Evolutionary conservation across 1,140 invertebrate species (phyloP).

Genomic region (Pentalonia nigronervosa): DNA sequence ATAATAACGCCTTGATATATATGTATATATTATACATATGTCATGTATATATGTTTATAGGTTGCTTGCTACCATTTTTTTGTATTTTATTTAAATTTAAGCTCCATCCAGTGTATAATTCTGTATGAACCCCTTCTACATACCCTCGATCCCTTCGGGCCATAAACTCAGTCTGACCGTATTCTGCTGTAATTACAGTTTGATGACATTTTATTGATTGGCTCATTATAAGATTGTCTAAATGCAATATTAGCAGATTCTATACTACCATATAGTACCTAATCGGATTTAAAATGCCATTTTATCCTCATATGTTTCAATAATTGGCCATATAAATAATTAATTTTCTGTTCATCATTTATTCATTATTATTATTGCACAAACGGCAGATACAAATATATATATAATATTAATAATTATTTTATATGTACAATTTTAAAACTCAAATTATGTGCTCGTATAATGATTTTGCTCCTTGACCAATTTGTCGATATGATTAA

Average conservation of each 20-base stretch:
- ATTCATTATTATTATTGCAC: neutral
- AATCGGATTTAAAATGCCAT: neutral
- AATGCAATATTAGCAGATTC: neutral
- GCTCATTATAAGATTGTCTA: constrained; percentile 20
- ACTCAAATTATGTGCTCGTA: neutral
- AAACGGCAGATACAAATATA: neutral
- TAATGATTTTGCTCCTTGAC: neutral
- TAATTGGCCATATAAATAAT: neutral
- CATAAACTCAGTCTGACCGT: neutral
- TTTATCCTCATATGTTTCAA: neutral
- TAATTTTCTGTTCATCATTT: neutral
- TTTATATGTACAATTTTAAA: neutral
- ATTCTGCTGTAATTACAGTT: constrained; percentile 45
- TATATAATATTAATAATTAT: neutral
- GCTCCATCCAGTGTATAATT: neutral
- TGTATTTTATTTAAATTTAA: neutral
- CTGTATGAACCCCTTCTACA: neutral
- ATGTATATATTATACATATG: no score
- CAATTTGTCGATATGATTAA: neutral
- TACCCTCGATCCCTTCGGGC: neutral
- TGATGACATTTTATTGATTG: constrained; percentile 49
- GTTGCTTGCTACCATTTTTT: neutral
- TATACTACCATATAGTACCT: neutral
- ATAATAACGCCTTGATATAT: neutral
- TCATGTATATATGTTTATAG: neutral